These are phyloP conservation scores for Oppia nitens DNA, from an alignment of 1,140 invertebrate genomes.

Conservation along the genomic window DNA sequence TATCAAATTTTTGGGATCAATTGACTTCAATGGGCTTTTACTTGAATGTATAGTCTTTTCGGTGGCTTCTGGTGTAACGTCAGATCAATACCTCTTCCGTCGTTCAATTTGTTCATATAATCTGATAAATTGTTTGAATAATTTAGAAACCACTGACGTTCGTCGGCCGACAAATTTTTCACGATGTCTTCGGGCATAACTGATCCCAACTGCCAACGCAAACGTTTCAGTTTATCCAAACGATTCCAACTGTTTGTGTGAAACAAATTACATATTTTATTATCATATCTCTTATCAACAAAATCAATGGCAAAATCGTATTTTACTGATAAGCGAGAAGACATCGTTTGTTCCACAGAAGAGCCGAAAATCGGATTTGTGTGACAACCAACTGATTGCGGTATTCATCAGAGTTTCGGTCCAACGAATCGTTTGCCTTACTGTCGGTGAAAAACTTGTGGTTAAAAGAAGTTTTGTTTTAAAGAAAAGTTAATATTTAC, in stretches of 20 bases:
- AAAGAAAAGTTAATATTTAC: conserved; percentile 34
- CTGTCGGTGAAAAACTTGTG: not conserved
- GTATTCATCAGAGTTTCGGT: conserved; percentile 25
- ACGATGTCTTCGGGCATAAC: conserved; percentile 69
- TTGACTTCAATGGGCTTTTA: conserved; percentile 25
- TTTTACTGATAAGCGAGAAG: conserved; percentile 64
- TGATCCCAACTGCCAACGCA: conserved; percentile 84
- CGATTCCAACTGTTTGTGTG: conserved; percentile 44
- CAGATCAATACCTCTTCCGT: conserved; percentile 59
- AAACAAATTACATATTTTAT: conserved; percentile 4
- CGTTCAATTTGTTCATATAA: conserved; percentile 74
- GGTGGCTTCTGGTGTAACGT: conserved; percentile 75
- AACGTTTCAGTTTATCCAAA: conserved; percentile 52
- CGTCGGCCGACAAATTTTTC: conserved; percentile 55
- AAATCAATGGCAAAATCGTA: conserved; percentile 5
- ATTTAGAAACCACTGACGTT: conserved; percentile 66
- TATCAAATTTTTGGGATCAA: not conserved
- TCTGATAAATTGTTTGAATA: conserved; percentile 70
- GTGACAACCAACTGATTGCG: conserved; percentile 38
- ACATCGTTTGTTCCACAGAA: conserved; percentile 77
- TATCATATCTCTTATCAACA: not conserved
- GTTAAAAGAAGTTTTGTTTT: not conserved
- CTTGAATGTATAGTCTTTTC: conserved; percentile 76
- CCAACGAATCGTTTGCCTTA: not conserved
- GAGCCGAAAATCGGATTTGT: conserved; percentile 57